Percentiles rank a stretch among this genome's conserved stretches.
phyloP scores from a whole-genome alignment of 2,113 vertebrate species.

The Triplophysa rosa region DNA sequence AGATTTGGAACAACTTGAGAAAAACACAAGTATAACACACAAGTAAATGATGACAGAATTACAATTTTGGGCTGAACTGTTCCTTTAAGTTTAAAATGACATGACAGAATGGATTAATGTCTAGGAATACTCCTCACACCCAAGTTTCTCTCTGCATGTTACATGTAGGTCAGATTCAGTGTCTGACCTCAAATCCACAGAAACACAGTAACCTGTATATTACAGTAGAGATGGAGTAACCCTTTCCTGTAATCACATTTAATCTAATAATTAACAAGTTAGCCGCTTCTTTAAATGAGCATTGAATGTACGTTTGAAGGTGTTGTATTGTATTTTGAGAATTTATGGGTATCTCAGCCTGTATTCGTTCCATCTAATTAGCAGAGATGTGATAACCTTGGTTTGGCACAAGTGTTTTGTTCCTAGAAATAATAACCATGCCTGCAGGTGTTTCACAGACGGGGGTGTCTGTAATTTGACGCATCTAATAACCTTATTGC shows the following conservation, averaged over 20 bases:
- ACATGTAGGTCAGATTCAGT: constrained; percentile 36
- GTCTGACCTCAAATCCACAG: constrained; percentile 4
- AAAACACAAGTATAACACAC: neutral
- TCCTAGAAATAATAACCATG: constrained; percentile 38
- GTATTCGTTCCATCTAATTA: constrained; percentile 21
- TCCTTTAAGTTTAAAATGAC: neutral
- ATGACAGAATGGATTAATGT: too few relatives aligned
- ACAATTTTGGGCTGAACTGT: neutral
- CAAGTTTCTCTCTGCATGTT: constrained; percentile 17
- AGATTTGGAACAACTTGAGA: too few relatives aligned
- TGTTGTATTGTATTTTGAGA: neutral
- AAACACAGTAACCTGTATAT: constrained; percentile 9
- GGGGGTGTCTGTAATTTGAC: constrained; percentile 26
- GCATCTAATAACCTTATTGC: constrained; percentile 10
- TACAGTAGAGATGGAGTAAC: neutral
- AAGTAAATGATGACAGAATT: neutral
- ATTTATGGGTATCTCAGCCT: neutral
- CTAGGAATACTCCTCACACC: neutral
- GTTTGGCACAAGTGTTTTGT: constrained; percentile 30
- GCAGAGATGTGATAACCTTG: constrained; percentile 39
- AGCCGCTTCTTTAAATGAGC: constrained; percentile 17
- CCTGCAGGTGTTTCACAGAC: constrained; percentile 49
- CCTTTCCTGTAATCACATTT: constrained; percentile 6
- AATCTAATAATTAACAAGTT: constrained; percentile 21
- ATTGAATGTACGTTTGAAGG: neutral